These are phyloP conservation scores for Heterodera filipjevi DNA, from an alignment of 2,888 invertebrate genomes.

Conservation along the genomic window DNA sequence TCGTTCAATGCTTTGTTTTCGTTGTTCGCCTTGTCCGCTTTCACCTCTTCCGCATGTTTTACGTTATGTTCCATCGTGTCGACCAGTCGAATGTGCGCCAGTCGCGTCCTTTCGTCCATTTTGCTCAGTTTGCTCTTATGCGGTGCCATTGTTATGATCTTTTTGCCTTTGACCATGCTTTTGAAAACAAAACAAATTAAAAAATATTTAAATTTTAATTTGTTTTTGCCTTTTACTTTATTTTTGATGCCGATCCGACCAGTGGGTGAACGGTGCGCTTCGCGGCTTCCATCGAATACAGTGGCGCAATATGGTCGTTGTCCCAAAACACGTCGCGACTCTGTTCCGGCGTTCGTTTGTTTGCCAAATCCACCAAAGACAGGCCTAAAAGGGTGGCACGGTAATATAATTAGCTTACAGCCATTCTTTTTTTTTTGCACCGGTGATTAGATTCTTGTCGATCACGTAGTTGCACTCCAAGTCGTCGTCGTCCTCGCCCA, in stretches of 20 bases:
- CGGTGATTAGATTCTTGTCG: slow-evolving; percentile 60
- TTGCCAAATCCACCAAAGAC: slow-evolving; percentile 41
- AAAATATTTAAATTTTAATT: background rate
- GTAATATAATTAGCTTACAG: background rate
- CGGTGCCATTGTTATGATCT: slow-evolving; percentile 60
- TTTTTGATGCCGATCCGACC: slow-evolving; percentile 57
- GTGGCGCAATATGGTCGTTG: slow-evolving; percentile 49
- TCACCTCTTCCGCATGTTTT: slow-evolving; percentile 35
- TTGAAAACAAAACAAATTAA: slow-evolving; percentile 1
- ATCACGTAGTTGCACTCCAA: slow-evolving; percentile 61
- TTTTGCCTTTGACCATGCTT: slow-evolving; percentile 55
- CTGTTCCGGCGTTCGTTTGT: slow-evolving; percentile 44
- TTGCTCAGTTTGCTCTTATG: slow-evolving; percentile 57
- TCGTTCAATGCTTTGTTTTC: background rate
- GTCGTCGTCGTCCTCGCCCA: slow-evolving; percentile 64
- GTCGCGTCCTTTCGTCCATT: slow-evolving; percentile 34
- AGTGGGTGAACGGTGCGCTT: slow-evolving; percentile 60
- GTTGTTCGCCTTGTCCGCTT: slow-evolving; percentile 27
- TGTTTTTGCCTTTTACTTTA: slow-evolving; percentile 47
- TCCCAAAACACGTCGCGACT: slow-evolving; percentile 56
- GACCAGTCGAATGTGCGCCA: slow-evolving; percentile 40
- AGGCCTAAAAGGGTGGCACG: slow-evolving; percentile 27
- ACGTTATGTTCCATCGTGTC: slow-evolving; percentile 56
- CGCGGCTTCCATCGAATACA: slow-evolving; percentile 58
- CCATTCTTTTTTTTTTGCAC: slow-evolving; percentile 8